A percentile compares a stretch with the other conserved stretches of the same genome.
phyloP scores from a whole-genome alignment of 2,797 vertebrate genomes.

The Rhabdomys pumilio region DNA sequence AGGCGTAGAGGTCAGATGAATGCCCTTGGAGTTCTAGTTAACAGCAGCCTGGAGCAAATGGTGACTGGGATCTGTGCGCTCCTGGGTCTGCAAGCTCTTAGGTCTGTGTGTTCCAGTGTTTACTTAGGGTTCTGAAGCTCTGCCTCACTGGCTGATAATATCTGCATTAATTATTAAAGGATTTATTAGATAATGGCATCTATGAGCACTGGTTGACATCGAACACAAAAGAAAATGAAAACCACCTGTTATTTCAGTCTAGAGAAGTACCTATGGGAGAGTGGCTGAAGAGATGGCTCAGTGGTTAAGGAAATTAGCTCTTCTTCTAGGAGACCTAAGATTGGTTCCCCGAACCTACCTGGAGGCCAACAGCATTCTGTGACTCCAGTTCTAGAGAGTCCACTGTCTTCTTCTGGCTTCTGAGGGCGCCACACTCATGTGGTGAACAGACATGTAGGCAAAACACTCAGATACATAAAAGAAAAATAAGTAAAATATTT shows the following conservation, averaged over 20 bases:
- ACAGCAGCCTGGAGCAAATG: background rate
- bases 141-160: background rate
- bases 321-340: background rate
- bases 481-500: background rate
- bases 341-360: background rate
- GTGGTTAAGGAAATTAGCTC: background rate
- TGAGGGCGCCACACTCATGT: background rate
- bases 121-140: background rate
- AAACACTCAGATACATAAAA: background rate
- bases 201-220: conserved; percentile 34
- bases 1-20: conserved; percentile 9
- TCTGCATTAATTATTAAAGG: background rate
- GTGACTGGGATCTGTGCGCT: background rate
- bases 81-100: background rate
- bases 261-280: background rate
- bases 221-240: conserved; percentile 41
- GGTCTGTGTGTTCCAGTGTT: background rate
- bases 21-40: background rate
- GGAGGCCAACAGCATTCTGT: background rate
- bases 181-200: conserved; percentile 3
- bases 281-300: background rate
- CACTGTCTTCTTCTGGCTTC: background rate
- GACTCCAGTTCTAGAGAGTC: background rate
- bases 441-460: background rate
- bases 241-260: background rate